Base-by-base conservation (phyloP, 1,140 invertebrate genomes). In the Chrysoperla carnea region DNA sequence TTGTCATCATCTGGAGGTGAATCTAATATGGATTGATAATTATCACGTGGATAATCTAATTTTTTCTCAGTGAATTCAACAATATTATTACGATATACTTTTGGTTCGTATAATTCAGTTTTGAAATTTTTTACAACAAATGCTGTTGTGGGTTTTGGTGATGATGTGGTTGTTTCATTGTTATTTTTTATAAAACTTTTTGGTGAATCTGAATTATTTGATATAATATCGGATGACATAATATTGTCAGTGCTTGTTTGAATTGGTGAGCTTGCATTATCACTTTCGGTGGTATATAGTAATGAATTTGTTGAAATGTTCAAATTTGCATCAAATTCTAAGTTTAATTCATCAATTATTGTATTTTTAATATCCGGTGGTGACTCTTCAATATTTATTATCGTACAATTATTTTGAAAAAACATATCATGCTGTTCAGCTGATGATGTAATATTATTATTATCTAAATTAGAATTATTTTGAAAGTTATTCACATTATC, bases 231-330 rank as follows among this genome's bases (percentile, higher is more conserved):
- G 1, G 59, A 61, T 46, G 60, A 58, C 42, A 61, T 44, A 44
- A 59, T 58, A 39, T 59, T 50, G 43, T 61, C 59, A 2, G 59
- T 58, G 41, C 59, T 61, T n/a, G 59, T 61, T 47, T 60, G 59
- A 57, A 61, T 60, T 9, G 59, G 58, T 14, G 59, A 61, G 12
- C 56, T 59, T 36, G 59, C 52, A 49, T 61, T 61, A 14, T 61
- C 59, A 2, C 58, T 60, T 41, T 56, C 57, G 2, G 31, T 33
- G 4, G 31, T 33, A 33, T 33, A 33, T 33, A 33, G n/a, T 14
- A 60, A 47, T 6, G 59, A 61, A 49, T 59, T 60, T 9, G 50
- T 53, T n/a, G 57, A 59, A 40, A 52, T 58, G 33, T 48, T 48
- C 11, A 46, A 46, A 29, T 38, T 39, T 11, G 39, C 40, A 33